Conservation (phyloP, 2,797 vertebrate species). For the Uromys caudimaculatus region DNA sequence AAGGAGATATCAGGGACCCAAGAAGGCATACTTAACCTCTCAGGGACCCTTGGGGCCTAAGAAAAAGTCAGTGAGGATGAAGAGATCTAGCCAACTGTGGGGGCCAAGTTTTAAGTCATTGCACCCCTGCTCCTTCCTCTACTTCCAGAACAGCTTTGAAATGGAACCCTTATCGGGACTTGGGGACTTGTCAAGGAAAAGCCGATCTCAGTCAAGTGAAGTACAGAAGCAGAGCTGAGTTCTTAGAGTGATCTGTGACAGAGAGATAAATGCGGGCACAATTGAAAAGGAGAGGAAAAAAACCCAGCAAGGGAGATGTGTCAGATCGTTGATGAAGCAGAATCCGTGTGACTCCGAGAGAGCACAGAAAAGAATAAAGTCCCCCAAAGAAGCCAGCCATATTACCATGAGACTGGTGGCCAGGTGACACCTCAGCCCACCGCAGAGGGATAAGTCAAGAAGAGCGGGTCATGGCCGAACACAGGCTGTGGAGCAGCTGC, state of each 20-base stretch:
- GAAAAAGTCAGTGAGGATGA: not conserved
- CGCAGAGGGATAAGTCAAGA: slow-evolving; percentile 53
- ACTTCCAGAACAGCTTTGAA: slow-evolving; percentile 20
- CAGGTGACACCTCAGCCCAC: not conserved
- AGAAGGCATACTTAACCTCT: not conserved
- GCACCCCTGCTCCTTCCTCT: not conserved
- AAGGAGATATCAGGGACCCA: not conserved
- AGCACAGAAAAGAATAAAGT: slow-evolving; percentile 50
- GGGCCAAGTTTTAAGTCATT: not conserved
- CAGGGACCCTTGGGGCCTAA: not conserved
- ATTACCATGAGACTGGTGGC: slow-evolving; percentile 54
- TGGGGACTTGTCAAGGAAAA: slow-evolving; percentile 54
- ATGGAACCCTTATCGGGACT: slow-evolving; percentile 57
- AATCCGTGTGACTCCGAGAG: slow-evolving; percentile 40
- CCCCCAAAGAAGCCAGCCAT: slow-evolving; percentile 59
- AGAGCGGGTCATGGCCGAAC: fast-evolving
- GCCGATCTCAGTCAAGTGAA: slow-evolving; percentile 43
- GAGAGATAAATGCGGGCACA: slow-evolving; percentile 66
- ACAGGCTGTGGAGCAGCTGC: not conserved
- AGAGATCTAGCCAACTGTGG: not conserved
- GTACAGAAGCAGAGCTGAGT: slow-evolving; percentile 14
- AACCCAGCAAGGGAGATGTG: not conserved
- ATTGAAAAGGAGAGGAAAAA: slow-evolving; percentile 32
- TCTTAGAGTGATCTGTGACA: slow-evolving; percentile 72
- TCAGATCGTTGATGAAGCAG: slow-evolving; percentile 76